Evolutionary conservation across 2,797 vertebrate genomes (phyloP), one percentile per base, ranked within the genome.

Genomic region (Rhyacichthys aspro): DNA sequence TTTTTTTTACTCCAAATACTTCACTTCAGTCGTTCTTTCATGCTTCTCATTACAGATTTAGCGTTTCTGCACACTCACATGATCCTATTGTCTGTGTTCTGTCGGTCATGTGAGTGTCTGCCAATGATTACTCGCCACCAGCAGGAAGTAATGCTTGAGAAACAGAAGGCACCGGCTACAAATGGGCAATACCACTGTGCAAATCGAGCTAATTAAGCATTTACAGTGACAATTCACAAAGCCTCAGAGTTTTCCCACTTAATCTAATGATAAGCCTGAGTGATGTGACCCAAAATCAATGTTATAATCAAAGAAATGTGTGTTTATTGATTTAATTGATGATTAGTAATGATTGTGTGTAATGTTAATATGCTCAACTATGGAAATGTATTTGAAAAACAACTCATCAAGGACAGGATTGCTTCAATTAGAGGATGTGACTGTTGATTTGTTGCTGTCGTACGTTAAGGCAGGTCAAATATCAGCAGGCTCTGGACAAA

Each of bases 401-500:
- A n/a, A n/a, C n/a, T 28, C 4, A 28, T 28, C 23, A 28, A 28
- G 23, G 23, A 28, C 3, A 28, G 1, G 7, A 2, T 6, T 28
- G 3, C 19, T 23, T 23, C 23, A 28, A 28, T 28, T 5, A 28
- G 23, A 28, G 23, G 4, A 28, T 28, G 4, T 28, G 7, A 28
- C 4, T 5, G 23, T 28, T 28, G 1, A 28, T 28, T 28, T 28
- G 23, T 28, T 28, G 7, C 23, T 28, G 23, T 28, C 7, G 36
- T 42, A 32, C 2, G 62, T 49, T 69, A 33, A 9, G 57, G 67
- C 77, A 79, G 66, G 57, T 43, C 64, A 72, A 58, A 44, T 16
- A 70, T 66, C 82, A 78, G 82, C 85, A 65, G 72, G 67, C 42
- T 8, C 63, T 67, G 67, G 74, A 65, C 68, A 67, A 64, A 74